Evolutionary conservation across 2,113 vertebrate species (phyloP), one percentile per base, ranked within the genome.

Genomic region (Clarias macrocephalus): DNA sequence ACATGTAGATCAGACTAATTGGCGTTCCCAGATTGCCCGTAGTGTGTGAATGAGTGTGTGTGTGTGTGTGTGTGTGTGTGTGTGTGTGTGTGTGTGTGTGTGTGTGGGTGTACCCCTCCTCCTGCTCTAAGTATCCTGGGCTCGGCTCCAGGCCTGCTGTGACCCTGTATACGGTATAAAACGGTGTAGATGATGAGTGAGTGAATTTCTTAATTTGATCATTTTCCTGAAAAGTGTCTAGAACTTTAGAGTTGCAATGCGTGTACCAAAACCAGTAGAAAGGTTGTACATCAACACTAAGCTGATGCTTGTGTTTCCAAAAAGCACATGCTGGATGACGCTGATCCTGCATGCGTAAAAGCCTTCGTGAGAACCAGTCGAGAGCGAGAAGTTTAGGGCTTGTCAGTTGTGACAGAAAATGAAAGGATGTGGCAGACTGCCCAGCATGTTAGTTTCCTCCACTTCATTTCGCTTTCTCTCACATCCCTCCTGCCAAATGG

Each of bases 381-480:
- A 15, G 9, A 25, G 37, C 52, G 37, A 21, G 33, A 72, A 21
- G 12, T 37, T 9, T 19, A 21, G 28, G 13, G 6, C 19, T 70
- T 33, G 30, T 72, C 68, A 37, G 16, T 37, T n/a, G 70, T 23
- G 72, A 23, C 11, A 59, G 59, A 33, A 65, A 88, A 85, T n/a
- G 13, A 80, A 59, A 89, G 89, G 90, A 87, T 85, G 62, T 88
- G 88, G 65, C 63, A 66, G 76, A 85, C 89, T 90, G 89, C 87
- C 86, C 76, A 73, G 81, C 86, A 15, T 60, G 30, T 83, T 87
- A 90, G 91, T 91, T 91, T 90, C 62, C 88, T 70, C 16, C 68
- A 21, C 68, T 42, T 48, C 37, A 75, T 75, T 18, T 73, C 48
- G 66, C 66, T 28, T n/a, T 60, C 54, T 59, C 88, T 83, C 52